Conservation (phyloP, 2,797 vertebrate genomes). For the Sebastes baramenuke region DNA sequence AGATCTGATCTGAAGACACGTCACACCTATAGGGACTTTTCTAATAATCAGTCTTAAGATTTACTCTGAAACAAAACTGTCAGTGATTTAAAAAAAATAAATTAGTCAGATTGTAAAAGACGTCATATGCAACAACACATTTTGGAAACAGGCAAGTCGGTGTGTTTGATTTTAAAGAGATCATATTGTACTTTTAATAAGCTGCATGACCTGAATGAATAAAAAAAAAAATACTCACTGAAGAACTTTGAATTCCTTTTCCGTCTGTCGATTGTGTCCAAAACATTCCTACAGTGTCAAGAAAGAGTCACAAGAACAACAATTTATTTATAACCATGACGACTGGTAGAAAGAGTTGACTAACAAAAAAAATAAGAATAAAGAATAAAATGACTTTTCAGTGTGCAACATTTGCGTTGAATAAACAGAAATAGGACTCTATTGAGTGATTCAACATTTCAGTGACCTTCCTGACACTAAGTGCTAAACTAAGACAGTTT, state of each 20-base stretch:
- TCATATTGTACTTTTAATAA: not conserved
- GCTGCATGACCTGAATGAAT: not conserved
- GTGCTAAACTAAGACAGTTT: not conserved
- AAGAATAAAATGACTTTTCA: not conserved
- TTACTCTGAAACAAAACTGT: not conserved
- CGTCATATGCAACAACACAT: not conserved
- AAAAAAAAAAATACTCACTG: conserved; percentile 72
- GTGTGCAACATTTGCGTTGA: not conserved
- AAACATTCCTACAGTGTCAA: conserved; percentile 56
- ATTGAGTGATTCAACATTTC: not conserved
- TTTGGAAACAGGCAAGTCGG: not conserved
- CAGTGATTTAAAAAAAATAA: not conserved
- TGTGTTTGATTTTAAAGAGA: not conserved
- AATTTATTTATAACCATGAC: not conserved
- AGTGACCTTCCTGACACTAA: not conserved
- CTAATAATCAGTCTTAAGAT: not conserved
- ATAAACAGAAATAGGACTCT: not conserved
- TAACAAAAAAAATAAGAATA: not conserved
- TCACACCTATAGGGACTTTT: not conserved
- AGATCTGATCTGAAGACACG: conserved; percentile 35
- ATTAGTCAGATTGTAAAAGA: not conserved
- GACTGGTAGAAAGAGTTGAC: not conserved
- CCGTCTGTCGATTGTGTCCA: conserved; percentile 58
- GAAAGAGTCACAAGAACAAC: conserved; percentile 5
- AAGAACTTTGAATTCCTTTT: conserved; percentile 82